Conservation (phyloP, 2,797 vertebrate species). For the Chaunax sp. region DNA sequence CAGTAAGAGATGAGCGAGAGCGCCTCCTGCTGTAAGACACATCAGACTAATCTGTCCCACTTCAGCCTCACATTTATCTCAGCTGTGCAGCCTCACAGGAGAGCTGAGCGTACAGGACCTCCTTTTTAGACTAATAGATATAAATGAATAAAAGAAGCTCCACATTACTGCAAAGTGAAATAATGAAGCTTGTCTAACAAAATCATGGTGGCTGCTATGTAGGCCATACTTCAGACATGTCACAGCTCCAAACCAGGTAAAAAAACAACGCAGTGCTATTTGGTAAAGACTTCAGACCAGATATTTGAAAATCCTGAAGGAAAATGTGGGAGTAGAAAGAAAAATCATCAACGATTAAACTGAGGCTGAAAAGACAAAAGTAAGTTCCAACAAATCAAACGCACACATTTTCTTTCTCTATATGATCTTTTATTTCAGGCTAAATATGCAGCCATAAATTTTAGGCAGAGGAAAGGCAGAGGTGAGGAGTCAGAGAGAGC, state of each 20-base stretch:
- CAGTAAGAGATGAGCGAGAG: constrained; percentile 13
- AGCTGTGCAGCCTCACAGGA: neutral
- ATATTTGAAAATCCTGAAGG: constrained; percentile 13
- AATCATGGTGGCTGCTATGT: too few species aligned
- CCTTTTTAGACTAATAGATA: too few species aligned
- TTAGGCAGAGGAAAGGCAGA: constrained; percentile 2
- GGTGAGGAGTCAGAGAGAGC: constrained; percentile 15
- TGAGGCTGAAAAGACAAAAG: constrained; percentile 17
- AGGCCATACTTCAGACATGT: too few species aligned
- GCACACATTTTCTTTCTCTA: constrained; percentile 47
- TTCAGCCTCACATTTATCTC: neutral
- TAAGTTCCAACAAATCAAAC: constrained; percentile 43
- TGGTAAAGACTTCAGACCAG: neutral
- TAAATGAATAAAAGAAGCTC: too few species aligned
- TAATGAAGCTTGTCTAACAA: too few species aligned
- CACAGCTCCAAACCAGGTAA: too few species aligned
- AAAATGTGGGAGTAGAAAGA: neutral
- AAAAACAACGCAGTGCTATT: too few species aligned
- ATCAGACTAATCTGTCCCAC: constrained; percentile 26
- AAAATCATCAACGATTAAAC: constrained; percentile 20
- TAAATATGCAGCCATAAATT: constrained; percentile 19
- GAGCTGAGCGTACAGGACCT: too few species aligned
- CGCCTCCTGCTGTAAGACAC: constrained; percentile 48
- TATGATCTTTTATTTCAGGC: constrained; percentile 46
- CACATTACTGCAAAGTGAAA: too few species aligned